phyloP scores from a whole-genome alignment of 2,113 vertebrate species.

The Brienomyrus brachyistius region DNA sequence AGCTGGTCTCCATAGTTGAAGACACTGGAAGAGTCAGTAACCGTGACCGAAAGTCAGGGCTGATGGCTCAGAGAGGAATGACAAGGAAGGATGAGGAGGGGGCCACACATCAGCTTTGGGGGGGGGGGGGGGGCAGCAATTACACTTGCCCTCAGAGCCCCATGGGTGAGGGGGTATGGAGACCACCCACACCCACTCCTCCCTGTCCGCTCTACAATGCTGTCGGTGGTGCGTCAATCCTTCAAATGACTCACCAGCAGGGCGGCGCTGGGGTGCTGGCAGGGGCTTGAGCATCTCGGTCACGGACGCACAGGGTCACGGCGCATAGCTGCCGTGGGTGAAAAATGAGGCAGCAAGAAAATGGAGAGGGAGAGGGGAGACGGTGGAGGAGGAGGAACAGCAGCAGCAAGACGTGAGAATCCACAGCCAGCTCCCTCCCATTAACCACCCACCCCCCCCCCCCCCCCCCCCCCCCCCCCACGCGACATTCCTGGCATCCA shows the following conservation, averaged over 20 bases:
- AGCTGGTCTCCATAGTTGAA: background rate
- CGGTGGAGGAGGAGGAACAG: background rate
- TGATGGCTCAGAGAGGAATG: background rate
- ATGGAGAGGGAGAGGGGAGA: background rate
- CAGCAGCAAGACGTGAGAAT: background rate
- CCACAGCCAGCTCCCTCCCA: background rate
- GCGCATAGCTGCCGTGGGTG: background rate
- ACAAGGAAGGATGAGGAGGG: background rate
- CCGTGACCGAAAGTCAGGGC: background rate
- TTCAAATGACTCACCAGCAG: background rate
- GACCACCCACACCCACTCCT: background rate
- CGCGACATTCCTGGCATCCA: constrained; percentile 28
- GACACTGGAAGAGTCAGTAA: background rate
- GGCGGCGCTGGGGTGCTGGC: background rate
- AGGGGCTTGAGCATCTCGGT: background rate
- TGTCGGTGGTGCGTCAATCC: background rate
- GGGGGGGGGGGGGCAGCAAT: background rate
- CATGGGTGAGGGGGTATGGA: background rate
- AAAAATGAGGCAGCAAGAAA: background rate
- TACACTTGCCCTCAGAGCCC: background rate
- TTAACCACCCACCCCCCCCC: background rate
- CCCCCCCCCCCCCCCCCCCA: constrained; percentile 4
- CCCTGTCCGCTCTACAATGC: background rate
- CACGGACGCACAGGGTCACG: background rate
- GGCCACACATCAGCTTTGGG: background rate